Conservation (phyloP, 2,797 vertebrate species). For the Tauraco hartlaubi region DNA sequence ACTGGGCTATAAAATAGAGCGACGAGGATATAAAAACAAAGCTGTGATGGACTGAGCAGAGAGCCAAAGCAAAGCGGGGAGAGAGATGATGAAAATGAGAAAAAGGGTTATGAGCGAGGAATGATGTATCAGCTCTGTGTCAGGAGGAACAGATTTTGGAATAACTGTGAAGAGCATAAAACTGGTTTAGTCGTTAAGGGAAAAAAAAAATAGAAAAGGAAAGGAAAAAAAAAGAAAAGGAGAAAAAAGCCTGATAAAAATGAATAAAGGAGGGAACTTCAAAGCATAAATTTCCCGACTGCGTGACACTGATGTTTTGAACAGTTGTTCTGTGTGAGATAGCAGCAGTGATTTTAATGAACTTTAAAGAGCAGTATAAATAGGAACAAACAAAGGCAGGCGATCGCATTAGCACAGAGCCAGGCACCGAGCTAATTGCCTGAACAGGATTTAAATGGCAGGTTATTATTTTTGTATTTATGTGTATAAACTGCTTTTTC, state of each 20-base stretch:
- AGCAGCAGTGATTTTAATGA: conserved; percentile 71
- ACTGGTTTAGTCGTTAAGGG: conserved; percentile 62
- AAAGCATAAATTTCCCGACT: conserved; percentile 57
- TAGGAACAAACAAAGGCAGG: conserved; percentile 64
- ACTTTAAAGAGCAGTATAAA: conserved; percentile 69
- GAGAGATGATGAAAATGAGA: conserved; percentile 39
- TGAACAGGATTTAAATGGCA: conserved; percentile 52
- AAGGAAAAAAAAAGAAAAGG: neutral
- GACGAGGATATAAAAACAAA: conserved; percentile 67
- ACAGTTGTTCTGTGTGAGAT: conserved; percentile 68
- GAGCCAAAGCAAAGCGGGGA: conserved; percentile 58
- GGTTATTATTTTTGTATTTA: conserved; percentile 60
- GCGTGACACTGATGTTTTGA: conserved; percentile 70
- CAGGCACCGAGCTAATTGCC: conserved; percentile 60
- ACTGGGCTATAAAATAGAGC: conserved; percentile 52
- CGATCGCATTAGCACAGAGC: conserved; percentile 34
- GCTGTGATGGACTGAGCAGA: conserved; percentile 75
- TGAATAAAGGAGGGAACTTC: conserved; percentile 66
- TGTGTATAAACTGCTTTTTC: conserved; percentile 36
- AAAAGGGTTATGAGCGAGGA: neutral
- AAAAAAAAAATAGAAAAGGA: neutral
- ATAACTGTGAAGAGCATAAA: conserved; percentile 65
- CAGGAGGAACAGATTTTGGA: conserved; percentile 57
- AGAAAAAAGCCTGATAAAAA: conserved; percentile 22
- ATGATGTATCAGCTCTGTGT: conserved; percentile 43